Base-by-base conservation (phyloP, 2,888 invertebrate genomes). In the Cinara cedri region DNA sequence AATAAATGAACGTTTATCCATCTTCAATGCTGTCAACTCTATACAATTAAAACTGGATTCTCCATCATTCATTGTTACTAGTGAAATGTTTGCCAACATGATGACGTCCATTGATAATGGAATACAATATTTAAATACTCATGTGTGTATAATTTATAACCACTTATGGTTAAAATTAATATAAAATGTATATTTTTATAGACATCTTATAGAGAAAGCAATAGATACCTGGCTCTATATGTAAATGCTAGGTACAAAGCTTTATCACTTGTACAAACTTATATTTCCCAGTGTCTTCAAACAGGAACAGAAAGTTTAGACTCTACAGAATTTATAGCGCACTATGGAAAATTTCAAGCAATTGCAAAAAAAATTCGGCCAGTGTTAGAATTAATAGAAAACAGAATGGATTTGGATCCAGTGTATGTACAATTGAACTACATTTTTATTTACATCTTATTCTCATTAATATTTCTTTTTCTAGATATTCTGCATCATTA, bases 291-390 rank as follows among this genome's bases (percentile, higher is more conserved):
- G 14, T 83, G 84, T 14, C 83, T 84, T 57, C 83, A 81, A 13
- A 83, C 83, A 21, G 83, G 83, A 34, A 82, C 82, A 13, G 82
- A 81, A 10, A 70, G 81, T 21, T 68, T 82, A 19, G 81, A 82
- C 9, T 81, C 82, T 8, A 81, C 82, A 51, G 83, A 82, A 46
- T 93, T 90, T 87, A 96, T 92, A 66, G 90, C 90, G 51, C 97
- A 95, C 85, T 98, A 98, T 85, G 97, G 97, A 0, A 95, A 96
- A 87, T 98, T 98, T 85, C 94, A 97, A 85, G 93, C 95, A 0
- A 93, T 94, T n/a, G 92, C 97, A 0, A 91, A 93, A 0, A 93
- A 95, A 85, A 89, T 97, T 1, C 93, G 90, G 84, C 89, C 91
- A 81, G 89, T 98, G 11, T 91, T 97, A 62, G 90, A 91, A 81